Evolutionary conservation across 2,888 invertebrate species (phyloP).

Genomic region (Xestia sexstrigata): DNA sequence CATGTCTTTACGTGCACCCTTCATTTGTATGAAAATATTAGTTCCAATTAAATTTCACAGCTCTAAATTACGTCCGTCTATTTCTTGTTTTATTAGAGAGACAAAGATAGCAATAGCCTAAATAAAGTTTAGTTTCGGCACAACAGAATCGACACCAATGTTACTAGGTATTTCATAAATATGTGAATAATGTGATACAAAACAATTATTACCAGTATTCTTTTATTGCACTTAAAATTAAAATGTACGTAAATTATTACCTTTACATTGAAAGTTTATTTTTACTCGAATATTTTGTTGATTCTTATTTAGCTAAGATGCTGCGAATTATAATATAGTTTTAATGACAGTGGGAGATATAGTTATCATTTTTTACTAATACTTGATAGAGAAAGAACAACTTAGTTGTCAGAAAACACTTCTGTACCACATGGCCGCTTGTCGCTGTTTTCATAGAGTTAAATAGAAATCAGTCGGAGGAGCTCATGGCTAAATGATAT

Average conservation of each 20-base stretch:
- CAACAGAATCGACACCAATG: too few species aligned
- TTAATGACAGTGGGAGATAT: background rate
- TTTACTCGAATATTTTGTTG: constrained; percentile 22
- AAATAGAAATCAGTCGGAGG: background rate
- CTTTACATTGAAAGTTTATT: background rate
- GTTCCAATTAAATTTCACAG: too few species aligned
- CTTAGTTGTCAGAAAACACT: background rate
- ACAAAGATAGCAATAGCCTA: too few species aligned
- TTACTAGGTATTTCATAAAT: background rate
- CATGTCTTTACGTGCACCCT: too few species aligned
- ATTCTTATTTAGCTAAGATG: background rate
- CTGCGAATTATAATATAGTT: background rate
- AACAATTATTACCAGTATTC: constrained; percentile 43
- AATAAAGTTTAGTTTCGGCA: too few species aligned
- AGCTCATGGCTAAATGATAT: too few species aligned
- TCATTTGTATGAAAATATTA: too few species aligned
- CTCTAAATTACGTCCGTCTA: too few species aligned
- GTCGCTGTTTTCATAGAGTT: background rate
- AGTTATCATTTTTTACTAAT: background rate
- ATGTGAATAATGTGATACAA: constrained; percentile 39
- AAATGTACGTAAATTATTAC: constrained; percentile 10
- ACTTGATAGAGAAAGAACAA: background rate
- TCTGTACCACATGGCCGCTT: background rate
- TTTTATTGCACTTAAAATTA: constrained; percentile 8
- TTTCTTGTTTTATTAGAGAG: too few species aligned